Conservation (phyloP, 1,140 invertebrate species). For the Cyclina sinensis region DNA sequence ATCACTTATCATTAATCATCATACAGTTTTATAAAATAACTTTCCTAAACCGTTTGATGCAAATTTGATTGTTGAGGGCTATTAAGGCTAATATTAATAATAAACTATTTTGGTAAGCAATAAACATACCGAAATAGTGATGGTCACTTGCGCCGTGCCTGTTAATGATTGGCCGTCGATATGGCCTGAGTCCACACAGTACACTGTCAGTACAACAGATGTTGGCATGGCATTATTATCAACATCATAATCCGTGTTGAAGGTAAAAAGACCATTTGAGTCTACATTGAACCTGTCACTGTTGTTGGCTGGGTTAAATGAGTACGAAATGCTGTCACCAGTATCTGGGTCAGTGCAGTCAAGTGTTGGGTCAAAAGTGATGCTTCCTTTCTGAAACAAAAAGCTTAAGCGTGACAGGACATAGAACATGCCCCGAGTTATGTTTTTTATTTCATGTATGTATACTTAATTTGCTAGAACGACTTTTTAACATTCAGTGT, state of each 20-base stretch:
- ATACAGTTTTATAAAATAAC: no score
- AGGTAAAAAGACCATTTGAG: background rate
- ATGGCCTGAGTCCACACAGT: conserved; percentile 21
- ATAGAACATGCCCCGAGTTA: no score
- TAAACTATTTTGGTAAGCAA: no score
- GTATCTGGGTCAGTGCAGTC: conserved; percentile 15
- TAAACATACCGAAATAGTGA: conserved; percentile 42
- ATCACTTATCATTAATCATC: no score
- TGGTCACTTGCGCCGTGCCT: conserved; percentile 10
- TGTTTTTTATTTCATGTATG: no score
- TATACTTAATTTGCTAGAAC: no score
- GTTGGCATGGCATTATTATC: conserved; percentile 26
- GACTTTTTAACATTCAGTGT: no score
- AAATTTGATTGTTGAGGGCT: no score
- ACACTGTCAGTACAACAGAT: background rate
- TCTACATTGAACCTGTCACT: background rate
- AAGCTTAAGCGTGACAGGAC: no score
- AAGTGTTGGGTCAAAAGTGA: conserved; percentile 8
- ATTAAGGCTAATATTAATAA: no score
- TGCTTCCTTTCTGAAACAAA: conserved; percentile 29
- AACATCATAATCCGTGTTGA: conserved; percentile 30
- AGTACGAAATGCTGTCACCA: conserved; percentile 17
- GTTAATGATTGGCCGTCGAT: background rate
- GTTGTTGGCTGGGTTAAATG: conserved; percentile 11
- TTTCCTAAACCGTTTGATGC: no score